A percentile compares a stretch with the other conserved stretches of the same genome.
Conservation (phyloP, 2,797 vertebrate genomes). For the Sebastiscus tertius region DNA sequence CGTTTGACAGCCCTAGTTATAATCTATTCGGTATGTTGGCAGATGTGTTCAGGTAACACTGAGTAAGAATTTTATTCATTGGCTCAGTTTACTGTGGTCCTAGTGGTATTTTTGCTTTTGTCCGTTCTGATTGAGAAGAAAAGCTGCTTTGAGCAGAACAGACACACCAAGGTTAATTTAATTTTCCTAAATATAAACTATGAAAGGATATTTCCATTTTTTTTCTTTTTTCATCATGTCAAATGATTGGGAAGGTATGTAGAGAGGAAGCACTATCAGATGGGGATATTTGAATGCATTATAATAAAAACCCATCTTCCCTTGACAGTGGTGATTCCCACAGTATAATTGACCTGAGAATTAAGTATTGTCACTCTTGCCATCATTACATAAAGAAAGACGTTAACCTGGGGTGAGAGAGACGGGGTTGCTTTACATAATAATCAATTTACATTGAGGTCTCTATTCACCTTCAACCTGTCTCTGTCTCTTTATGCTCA, state of each 20-base stretch:
- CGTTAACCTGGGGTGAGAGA: conserved; percentile 27
- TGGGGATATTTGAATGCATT: background rate
- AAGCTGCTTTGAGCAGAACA: background rate
- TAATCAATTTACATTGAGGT: conserved; percentile 17
- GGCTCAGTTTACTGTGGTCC: background rate
- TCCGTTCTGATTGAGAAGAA: background rate
- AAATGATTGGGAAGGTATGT: background rate
- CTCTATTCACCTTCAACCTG: background rate
- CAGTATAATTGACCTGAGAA: conserved; percentile 1
- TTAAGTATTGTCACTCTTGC: conserved; percentile 12
- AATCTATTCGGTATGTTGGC: background rate
- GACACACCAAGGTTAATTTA: background rate
- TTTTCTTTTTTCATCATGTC: background rate
- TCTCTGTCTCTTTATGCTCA: background rate
- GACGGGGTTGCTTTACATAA: conserved; percentile 10
- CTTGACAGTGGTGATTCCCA: background rate
- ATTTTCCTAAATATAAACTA: background rate
- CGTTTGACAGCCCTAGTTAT: background rate
- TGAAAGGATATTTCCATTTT: background rate
- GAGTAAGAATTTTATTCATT: background rate
- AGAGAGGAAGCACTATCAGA: background rate
- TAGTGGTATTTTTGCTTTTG: background rate
- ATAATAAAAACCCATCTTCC: background rate
- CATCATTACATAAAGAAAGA: background rate
- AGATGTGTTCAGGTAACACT: background rate